phyloP scores from a whole-genome alignment of 2,797 vertebrate genomes.

The Anguilla pacifica region DNA sequence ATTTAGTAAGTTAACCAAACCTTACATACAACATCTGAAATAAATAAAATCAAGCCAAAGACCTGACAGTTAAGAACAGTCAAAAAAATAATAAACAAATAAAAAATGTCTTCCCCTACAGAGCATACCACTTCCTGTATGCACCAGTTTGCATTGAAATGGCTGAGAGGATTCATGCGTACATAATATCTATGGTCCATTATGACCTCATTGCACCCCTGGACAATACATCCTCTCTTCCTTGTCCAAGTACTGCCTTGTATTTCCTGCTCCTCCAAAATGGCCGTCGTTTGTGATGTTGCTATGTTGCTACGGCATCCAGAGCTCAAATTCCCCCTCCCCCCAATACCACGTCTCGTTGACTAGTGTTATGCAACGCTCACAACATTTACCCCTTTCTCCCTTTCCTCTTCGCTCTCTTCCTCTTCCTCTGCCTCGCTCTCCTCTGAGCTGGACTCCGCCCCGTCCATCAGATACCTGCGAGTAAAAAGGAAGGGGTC shows the following conservation, averaged over 20 bases:
- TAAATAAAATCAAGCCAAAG: neutral
- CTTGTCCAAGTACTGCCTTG: neutral
- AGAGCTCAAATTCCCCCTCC: neutral
- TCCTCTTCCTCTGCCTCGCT: conserved; percentile 73
- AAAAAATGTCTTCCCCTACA: neutral
- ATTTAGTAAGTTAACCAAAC: neutral
- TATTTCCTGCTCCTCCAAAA: neutral
- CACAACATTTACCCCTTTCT: conserved; percentile 49
- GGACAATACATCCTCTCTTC: neutral
- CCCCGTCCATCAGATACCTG: conserved; percentile 85
- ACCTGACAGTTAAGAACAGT: neutral
- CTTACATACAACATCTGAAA: neutral
- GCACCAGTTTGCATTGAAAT: neutral
- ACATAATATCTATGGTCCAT: neutral
- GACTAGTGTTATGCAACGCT: neutral
- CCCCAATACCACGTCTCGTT: neutral
- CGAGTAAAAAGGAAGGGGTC: conserved; percentile 26
- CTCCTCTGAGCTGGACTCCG: conserved; percentile 76
- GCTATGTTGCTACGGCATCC: neutral
- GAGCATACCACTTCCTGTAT: neutral
- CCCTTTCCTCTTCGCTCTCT: conserved; percentile 64
- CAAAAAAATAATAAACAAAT: neutral
- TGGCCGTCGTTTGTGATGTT: neutral
- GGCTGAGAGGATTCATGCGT: neutral
- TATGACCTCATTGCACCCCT: neutral